phyloP scores from a whole-genome alignment of 2,888 invertebrate species.

The Dicranocentrus wangi region DNA sequence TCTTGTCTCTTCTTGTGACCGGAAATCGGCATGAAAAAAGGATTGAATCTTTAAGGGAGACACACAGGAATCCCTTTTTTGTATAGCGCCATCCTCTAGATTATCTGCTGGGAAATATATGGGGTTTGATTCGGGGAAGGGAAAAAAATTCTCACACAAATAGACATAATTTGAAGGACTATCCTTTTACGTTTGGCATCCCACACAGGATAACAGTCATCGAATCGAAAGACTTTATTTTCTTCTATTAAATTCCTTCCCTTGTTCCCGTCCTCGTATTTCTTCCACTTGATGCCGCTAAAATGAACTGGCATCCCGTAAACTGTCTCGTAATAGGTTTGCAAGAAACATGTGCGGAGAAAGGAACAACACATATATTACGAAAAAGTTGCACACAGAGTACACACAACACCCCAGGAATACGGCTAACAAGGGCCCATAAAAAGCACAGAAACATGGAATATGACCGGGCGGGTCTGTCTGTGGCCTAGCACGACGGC shows the following conservation, averaged over 20 bases:
- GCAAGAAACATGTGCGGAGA: neutral
- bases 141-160: slow-evolving; percentile 46
- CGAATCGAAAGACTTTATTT: neutral
- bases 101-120: slow-evolving; percentile 7
- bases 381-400: too few relatives aligned
- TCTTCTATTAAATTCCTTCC: slow-evolving; percentile 37
- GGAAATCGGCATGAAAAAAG: slow-evolving; percentile 48
- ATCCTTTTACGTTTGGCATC: slow-evolving; percentile 20
- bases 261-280: neutral
- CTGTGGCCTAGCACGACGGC: neutral
- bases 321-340: slow-evolving; percentile 50
- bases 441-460: slow-evolving; percentile 38
- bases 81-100: neutral
- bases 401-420: slow-evolving; percentile 22
- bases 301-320: slow-evolving; percentile 41
- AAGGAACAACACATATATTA: too few relatives aligned
- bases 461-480: slow-evolving; percentile 33
- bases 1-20: slow-evolving; percentile 51
- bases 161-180: slow-evolving; percentile 45
- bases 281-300: slow-evolving; percentile 4
- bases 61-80: slow-evolving; percentile 14
- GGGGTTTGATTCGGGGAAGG: slow-evolving; percentile 8
- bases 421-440: neutral
- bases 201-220: too few relatives aligned
- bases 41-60: slow-evolving; percentile 33